Base-by-base conservation (phyloP, 2,888 invertebrate genomes). In the Hemaris fuciformis region DNA sequence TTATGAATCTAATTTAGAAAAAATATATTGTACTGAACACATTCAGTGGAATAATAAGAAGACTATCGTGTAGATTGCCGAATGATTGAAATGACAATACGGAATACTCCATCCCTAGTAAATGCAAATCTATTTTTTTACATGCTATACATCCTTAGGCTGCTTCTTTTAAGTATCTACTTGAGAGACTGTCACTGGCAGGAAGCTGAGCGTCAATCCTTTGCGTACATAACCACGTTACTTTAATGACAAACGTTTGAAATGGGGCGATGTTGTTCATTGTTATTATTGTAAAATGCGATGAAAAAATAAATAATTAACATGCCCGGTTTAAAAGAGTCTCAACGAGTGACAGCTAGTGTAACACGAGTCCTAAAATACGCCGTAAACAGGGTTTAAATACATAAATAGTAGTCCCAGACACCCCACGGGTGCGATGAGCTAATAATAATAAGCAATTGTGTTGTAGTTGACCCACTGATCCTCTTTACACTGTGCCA, bases 401-500 rank as follows among this genome's bases (percentile, higher is more conserved):
- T 45, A 15, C 27, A 25, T 48, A 27, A 27, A 27, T 15, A 48
- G 48, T 15, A 7, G 7, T 48, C n/a, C 25, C 48, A 23, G 27
- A 27, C 48, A 27, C 48, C 48, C 25, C 48, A 15, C 23, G 48
- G 48, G 48, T 27, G 48, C 27, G 48, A 48, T 27, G 48, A 27
- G 27, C 48, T 48, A 48, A 48, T 48, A 48, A 48, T 27, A 48
- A 48, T 48, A 25, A 48, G 25, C 48, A 48, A 48, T 48, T 48
- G 48, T 48, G 25, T 15, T 15, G 41, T 13, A 65, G 65, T 67
- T 79, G 77, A 76, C 78, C 78, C 72, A 79, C 71, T 77, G 77
- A 73, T 75, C 73, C 71, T 74, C 65, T 72, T 72, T 65, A 70
- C 70, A 68, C 66, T 67, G 69, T 46, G 59, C 43, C 34, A 59